A percentile compares a stretch with the other conserved stretches of the same genome.
phyloP scores from a whole-genome alignment of 2,113 vertebrate species.

The Erinaceus europaeus region DNA sequence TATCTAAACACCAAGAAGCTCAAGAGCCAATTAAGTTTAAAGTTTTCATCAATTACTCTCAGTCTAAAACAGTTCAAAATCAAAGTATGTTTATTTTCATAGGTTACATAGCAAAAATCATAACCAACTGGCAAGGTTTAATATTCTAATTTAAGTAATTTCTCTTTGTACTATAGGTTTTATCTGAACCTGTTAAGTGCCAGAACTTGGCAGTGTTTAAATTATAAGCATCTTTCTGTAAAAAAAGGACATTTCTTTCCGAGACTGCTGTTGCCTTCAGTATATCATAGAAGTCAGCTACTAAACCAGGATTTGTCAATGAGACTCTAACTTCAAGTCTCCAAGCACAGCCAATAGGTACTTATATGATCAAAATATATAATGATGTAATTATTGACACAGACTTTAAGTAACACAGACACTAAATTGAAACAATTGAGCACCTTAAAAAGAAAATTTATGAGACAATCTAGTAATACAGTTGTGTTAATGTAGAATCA shows the following conservation, averaged over 20 bases:
- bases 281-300: not conserved
- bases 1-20: not conserved
- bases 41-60: not conserved
- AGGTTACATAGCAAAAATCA: not conserved
- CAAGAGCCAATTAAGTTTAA: conserved; percentile 9
- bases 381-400: conserved; percentile 8
- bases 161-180: not conserved
- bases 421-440: not conserved
- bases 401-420: conserved; percentile 14
- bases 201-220: conserved; percentile 7
- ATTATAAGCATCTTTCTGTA: not conserved
- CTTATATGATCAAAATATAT: not conserved
- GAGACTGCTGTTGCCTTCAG: not conserved
- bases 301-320: not conserved
- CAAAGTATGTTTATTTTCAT: not conserved
- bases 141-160: not conserved
- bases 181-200: not conserved
- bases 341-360: not conserved
- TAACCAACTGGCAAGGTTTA: not conserved
- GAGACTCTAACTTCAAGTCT: not conserved
- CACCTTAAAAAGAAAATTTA: not conserved
- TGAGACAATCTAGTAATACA: too few relatives aligned
- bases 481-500: too few relatives aligned
- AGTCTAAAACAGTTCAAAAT: conserved; percentile 2
- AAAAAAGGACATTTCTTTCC: not conserved